A percentile compares a stretch with the other conserved stretches of the same genome.
Conservation (phyloP, 1,140 invertebrate genomes). For the Eriocheir sinensis region DNA sequence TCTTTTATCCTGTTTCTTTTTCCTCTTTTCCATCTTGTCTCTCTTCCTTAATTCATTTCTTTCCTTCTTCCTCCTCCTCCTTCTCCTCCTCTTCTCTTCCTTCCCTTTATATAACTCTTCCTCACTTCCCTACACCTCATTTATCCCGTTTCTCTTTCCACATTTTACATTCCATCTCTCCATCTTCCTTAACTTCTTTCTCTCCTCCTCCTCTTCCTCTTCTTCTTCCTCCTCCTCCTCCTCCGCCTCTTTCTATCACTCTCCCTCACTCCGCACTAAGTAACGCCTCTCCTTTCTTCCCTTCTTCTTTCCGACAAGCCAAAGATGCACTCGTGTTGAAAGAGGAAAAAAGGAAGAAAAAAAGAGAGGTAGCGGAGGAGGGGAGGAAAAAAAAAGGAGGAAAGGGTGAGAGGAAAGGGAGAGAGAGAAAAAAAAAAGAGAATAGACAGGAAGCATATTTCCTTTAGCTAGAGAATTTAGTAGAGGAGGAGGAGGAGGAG, state of each 20-base stretch:
- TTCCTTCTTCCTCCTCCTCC: conserved; percentile 25
- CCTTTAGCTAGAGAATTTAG: neutral
- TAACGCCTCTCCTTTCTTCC: neutral
- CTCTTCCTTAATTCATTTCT: neutral
- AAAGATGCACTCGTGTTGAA: too few relatives aligned
- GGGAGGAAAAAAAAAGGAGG: too few relatives aligned
- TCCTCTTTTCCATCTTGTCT: neutral
- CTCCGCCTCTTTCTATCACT: neutral
- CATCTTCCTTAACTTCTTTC: neutral
- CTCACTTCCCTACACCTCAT: neutral
- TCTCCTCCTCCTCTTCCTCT: neutral
- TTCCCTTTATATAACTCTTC: neutral
- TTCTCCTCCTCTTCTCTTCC: neutral
- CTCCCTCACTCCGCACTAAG: neutral
- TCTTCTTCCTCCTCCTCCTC: neutral
- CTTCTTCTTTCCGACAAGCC: neutral
- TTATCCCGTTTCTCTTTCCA: neutral
- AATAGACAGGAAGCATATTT: too few relatives aligned
- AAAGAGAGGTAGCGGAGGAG: too few relatives aligned
- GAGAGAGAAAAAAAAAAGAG: too few relatives aligned
- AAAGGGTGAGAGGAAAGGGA: too few relatives aligned
- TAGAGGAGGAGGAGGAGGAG: conserved; percentile 38
- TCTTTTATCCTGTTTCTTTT: conserved; percentile 14
- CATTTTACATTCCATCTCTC: neutral
- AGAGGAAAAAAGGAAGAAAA: too few relatives aligned